A percentile compares a stretch with the other conserved stretches of the same genome.
These are phyloP conservation scores for Mycetomoellerius zeteki DNA, from an alignment of 1,140 invertebrate genomes.

Conservation along the genomic window DNA sequence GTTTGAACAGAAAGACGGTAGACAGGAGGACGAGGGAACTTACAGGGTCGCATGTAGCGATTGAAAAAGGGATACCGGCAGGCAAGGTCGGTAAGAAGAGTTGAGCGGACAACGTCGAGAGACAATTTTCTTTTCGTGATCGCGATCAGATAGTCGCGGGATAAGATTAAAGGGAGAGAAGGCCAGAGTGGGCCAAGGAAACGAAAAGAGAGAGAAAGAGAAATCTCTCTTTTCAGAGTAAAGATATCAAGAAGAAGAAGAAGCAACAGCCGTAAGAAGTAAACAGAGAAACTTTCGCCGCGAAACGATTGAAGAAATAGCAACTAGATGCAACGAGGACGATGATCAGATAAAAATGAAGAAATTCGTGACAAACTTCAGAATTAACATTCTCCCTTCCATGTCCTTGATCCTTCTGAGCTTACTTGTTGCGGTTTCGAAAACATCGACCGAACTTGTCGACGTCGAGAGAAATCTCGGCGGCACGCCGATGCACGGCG, in stretches of 20 bases:
- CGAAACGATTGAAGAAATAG: conserved; percentile 37
- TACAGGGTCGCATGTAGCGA: not conserved
- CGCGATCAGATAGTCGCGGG: conserved; percentile 42
- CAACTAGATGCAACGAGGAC: conserved; percentile 22
- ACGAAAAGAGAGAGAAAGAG: not conserved
- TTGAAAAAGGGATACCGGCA: conserved; percentile 26
- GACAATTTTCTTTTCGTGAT: conserved; percentile 43
- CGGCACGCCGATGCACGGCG: conserved; percentile 87
- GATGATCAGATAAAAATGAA: conserved; percentile 57
- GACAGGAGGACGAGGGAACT: not conserved
- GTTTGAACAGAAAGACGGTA: not conserved
- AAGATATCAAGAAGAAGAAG: conserved; percentile 8
- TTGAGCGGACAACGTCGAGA: conserved; percentile 7
- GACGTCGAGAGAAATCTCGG: not conserved
- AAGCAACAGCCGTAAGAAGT: not conserved
- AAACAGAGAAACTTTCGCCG: conserved; percentile 4
- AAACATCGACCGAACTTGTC: not conserved
- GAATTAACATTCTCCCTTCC: not conserved
- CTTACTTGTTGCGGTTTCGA: conserved; percentile 5
- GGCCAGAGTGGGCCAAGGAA: not conserved
- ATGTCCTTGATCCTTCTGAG: conserved; percentile 24
- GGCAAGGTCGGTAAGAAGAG: conserved; percentile 16
- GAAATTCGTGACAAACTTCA: conserved; percentile 6
- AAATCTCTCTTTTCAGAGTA: not conserved
- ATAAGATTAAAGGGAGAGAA: conserved; percentile 48